Conservation (phyloP, 2,888 invertebrate genomes). For the Buathra laborator region DNA sequence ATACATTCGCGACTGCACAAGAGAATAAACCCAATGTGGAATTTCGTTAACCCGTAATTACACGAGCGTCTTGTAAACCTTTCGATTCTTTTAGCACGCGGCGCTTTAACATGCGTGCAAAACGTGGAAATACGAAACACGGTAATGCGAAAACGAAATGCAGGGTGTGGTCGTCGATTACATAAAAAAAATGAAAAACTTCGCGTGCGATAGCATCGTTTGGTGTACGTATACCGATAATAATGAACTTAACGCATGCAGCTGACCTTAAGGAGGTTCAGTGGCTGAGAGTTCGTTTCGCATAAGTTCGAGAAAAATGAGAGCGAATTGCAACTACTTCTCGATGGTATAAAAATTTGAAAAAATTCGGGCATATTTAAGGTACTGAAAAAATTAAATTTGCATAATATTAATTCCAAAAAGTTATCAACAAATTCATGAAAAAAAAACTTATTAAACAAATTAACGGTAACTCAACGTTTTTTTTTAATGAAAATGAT, state of each 20-base stretch:
- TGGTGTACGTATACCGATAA: background rate
- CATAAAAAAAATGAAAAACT: slow-evolving; percentile 15
- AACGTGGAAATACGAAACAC: slow-evolving; percentile 6
- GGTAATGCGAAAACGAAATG: background rate
- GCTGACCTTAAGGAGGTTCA: no score
- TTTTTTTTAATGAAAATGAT: no score
- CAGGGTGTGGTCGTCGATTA: slow-evolving; percentile 35
- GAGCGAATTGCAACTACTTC: no score
- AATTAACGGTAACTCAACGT: no score
- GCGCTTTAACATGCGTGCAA: background rate
- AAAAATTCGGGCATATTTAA: no score
- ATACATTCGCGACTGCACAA: slow-evolving; percentile 17
- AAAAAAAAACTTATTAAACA: no score
- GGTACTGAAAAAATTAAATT: no score
- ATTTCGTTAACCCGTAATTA: slow-evolving; percentile 53
- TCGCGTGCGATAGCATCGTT: background rate
- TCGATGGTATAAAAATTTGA: no score
- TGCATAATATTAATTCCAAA: no score
- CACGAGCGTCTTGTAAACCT: slow-evolving; percentile 50
- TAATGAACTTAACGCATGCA: background rate
- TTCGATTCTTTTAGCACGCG: slow-evolving; percentile 34
- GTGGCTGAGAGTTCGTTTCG: no score
- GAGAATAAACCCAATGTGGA: slow-evolving; percentile 28
- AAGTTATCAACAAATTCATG: no score
- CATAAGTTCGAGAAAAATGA: no score